Evolutionary conservation across 2,888 invertebrate species (phyloP).

Genomic region (Acanthosepion pharaonis): DNA sequence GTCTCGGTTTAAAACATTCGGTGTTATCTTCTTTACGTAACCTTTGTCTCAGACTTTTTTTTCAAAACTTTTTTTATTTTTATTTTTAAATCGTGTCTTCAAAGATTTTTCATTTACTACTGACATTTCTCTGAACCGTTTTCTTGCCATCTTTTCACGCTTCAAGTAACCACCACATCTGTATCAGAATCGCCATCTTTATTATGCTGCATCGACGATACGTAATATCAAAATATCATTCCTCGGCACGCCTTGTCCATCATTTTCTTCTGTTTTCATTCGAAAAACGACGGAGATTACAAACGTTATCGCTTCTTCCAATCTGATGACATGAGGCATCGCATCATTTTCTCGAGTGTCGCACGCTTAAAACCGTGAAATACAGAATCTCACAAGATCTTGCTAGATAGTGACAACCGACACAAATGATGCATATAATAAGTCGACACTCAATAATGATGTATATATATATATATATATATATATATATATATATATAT

Average conservation of each 20-base stretch:
- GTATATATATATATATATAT: neutral
- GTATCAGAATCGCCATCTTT: neutral
- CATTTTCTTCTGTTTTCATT: neutral
- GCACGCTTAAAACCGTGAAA: neutral
- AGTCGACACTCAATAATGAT: neutral
- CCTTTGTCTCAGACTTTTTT: no score
- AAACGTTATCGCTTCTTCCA: neutral
- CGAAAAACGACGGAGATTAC: neutral
- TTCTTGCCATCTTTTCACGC: neutral
- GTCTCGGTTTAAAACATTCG: no score
- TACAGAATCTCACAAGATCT: neutral
- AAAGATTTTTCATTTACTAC: neutral
- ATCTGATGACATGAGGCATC: conserved; percentile 33
- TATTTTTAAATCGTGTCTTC: no score
- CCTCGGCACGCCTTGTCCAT: neutral
- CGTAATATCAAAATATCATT: neutral
- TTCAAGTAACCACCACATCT: neutral
- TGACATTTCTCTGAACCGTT: neutral
- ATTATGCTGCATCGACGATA: neutral
- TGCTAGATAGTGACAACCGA: neutral
- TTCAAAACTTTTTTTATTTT: no score
- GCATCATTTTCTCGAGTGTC: neutral
- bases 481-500: neutral
- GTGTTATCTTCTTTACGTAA: no score
- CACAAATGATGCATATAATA: neutral